Percentiles rank a stretch among this genome's conserved stretches.
phyloP scores from a whole-genome alignment of 2,797 vertebrate species.

The Hoplostethus mediterraneus region DNA sequence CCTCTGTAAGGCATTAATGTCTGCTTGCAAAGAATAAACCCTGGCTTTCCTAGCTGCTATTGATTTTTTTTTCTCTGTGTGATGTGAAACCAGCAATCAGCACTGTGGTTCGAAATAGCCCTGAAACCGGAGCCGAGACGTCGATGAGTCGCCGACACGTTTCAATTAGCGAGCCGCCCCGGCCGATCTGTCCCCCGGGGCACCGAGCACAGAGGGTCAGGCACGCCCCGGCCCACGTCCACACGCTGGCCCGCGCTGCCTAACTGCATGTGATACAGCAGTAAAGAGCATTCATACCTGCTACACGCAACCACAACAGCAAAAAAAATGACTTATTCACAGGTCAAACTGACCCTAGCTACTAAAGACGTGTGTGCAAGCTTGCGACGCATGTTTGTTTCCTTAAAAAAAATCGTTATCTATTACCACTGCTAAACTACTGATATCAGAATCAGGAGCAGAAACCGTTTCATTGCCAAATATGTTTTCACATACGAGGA shows the following conservation, averaged over 20 bases:
- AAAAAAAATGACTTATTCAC: constrained; percentile 22
- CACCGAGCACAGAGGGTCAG: constrained; percentile 77
- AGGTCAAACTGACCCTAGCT: constrained; percentile 30
- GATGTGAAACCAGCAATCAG: constrained; percentile 91
- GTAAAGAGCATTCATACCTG: constrained; percentile 50
- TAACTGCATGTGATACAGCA: constrained; percentile 71
- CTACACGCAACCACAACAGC: constrained; percentile 37
- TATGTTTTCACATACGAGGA: too few relatives aligned
- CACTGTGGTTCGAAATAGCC: constrained; percentile 89
- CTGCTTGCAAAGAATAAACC: constrained; percentile 83
- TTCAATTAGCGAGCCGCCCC: constrained; percentile 91
- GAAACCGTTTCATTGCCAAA: too few relatives aligned
- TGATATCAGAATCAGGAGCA: too few relatives aligned
- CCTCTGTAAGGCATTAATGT: constrained; percentile 82
- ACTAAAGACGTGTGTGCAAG: constrained; percentile 5
- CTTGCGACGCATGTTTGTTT: constrained; percentile 33
- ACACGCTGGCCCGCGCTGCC: constrained; percentile 68
- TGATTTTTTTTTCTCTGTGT: constrained; percentile 84
- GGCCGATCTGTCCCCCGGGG: constrained; percentile 87
- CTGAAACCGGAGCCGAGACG: constrained; percentile 89
- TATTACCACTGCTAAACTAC: too few relatives aligned
- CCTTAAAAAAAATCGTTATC: background rate
- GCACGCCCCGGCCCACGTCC: constrained; percentile 74
- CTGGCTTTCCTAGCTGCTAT: constrained; percentile 83
- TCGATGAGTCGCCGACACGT: constrained; percentile 91